Base-by-base conservation (phyloP, 2,888 invertebrate species). In the Octodonta nipae region DNA sequence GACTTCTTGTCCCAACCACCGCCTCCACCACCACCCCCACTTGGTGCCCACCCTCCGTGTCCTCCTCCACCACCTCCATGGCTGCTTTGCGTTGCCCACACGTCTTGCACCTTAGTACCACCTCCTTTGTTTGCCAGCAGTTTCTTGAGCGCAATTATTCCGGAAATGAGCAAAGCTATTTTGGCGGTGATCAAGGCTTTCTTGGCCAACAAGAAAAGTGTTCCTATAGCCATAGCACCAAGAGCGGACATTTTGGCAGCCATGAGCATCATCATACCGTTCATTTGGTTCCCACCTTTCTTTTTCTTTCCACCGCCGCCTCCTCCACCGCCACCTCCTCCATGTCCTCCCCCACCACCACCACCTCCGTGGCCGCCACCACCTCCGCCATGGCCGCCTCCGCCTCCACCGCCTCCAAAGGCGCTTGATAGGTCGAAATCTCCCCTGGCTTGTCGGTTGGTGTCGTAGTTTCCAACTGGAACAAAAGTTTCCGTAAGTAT, bases 251-350 rank as follows among this genome's bases (percentile, higher is more conserved):
- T 75, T 61, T 86, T 86, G 72, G 83, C 84, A 3, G 78, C 78
- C 42, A 78, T 73, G 4, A 83, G 83, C 81, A 84, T 84, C 78
- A 84, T 82, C 82, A 86, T 81, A 73, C 82, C 83, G 17, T 79
- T 74, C 83, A 86, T 83, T 81, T 84, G 11, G 26, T 12, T 12
- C 10, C 22, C 22, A n/a, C 11, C 11, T 11, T 22, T 67, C 41
- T 81, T 68, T 12, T 26, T 85, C 51, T 84, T 83, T 69, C 85
- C 85, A 81, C 82, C 83, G 12, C 44, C 44, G 2, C 41, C 43
- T 55, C 84, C 84, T 78, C 80, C 81, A 31, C 76, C 75, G 25
- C 72, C 71, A 1, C 56, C 54, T 41, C 60, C 43, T 11, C 22
- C 22, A 11, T 22, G 22, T n/a, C 49, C 44, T 43, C 22, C 22